phyloP scores from a whole-genome alignment of 2,113 vertebrate genomes.

The Pteronura brasiliensis region DNA sequence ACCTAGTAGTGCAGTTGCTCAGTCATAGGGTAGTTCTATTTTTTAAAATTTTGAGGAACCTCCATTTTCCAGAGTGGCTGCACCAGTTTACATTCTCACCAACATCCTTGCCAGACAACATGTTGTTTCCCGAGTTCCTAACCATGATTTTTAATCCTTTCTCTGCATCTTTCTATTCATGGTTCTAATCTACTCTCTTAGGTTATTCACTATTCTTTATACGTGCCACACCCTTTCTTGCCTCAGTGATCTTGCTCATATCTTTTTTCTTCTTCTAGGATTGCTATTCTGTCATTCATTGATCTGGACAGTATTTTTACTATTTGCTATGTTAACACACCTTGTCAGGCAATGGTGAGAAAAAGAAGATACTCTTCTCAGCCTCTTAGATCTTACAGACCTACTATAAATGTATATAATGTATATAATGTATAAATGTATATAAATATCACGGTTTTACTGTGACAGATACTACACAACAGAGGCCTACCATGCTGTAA shows the following conservation, averaged over 20 bases:
- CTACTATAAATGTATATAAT: not conserved
- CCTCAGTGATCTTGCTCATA: not conserved
- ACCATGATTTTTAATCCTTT: not conserved
- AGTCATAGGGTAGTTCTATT: not conserved
- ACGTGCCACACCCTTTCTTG: not conserved
- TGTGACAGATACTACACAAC: not conserved
- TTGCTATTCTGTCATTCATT: not conserved
- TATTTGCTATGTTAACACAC: not conserved
- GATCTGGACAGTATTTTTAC: not conserved
- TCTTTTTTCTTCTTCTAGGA: not conserved
- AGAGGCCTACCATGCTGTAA: not conserved
- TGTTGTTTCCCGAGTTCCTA: not conserved
- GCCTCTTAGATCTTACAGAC: not conserved
- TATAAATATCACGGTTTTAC: not conserved
- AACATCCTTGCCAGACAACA: not conserved
- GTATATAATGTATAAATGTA: not conserved
- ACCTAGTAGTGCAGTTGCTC: not conserved
- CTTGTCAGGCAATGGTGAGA: not conserved
- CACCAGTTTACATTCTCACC: not conserved
- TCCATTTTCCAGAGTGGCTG: not conserved
- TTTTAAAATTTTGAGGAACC: not conserved
- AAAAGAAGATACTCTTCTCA: not conserved
- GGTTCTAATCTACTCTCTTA: not conserved
- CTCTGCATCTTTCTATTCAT: not conserved
- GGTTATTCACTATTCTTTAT: not conserved